Conservation (phyloP, 2,888 invertebrate genomes). For the Stegana nigrithorax region DNA sequence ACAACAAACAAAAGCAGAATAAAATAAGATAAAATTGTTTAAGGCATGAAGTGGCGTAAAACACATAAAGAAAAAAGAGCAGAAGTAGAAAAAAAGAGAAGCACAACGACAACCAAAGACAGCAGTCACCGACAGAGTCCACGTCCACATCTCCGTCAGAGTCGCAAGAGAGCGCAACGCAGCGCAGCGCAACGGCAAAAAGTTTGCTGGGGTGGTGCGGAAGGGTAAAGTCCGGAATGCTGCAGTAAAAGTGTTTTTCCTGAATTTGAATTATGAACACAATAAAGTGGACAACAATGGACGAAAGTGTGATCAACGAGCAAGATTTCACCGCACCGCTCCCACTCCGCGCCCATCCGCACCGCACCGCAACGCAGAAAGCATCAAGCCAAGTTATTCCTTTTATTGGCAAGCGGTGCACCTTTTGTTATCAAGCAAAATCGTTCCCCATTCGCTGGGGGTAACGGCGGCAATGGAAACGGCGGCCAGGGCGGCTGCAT, state of each 20-base stretch:
- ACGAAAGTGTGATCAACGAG: slow-evolving; percentile 5
- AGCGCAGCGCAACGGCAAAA: neutral
- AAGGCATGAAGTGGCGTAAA: neutral
- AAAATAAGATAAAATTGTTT: neutral
- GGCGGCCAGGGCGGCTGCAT: neutral
- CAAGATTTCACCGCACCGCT: no score
- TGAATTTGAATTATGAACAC: slow-evolving; percentile 21
- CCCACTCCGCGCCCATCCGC: no score
- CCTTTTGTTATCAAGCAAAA: slow-evolving; percentile 5
- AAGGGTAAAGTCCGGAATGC: slow-evolving; percentile 1
- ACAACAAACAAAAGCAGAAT: neutral
- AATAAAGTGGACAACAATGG: slow-evolving; percentile 22
- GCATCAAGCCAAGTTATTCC: no score
- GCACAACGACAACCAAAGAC: neutral
- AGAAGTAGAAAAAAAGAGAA: neutral
- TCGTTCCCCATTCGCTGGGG: neutral
- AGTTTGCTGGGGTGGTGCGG: no score
- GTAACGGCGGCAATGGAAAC: neutral
- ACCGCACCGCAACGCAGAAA: no score
- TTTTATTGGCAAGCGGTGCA: slow-evolving; percentile 4
- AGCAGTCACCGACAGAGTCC: neutral
- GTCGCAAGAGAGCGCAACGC: neutral
- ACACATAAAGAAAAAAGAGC: slow-evolving; percentile 7
- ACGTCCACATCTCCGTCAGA: no score
- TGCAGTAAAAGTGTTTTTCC: slow-evolving; percentile 14